Base-by-base conservation (phyloP, 2,888 invertebrate genomes). In the Neuroscelio doddi region DNA sequence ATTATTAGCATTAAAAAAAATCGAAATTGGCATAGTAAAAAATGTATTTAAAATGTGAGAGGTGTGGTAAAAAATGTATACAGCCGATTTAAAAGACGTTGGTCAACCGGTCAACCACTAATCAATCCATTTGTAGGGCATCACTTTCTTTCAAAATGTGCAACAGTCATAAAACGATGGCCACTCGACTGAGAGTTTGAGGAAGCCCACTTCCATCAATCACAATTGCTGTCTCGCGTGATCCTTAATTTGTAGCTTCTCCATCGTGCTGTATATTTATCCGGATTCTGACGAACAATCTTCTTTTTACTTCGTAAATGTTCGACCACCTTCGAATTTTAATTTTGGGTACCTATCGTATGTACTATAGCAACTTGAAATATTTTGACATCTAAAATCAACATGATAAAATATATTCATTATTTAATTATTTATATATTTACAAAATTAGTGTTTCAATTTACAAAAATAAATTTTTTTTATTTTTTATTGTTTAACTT, bases 171-270 rank as follows among this genome's bases (percentile, higher is more conserved):
- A 64, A 64, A 64, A 47, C 53, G 21, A 29, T 47, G 30, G 3
- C 41, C 30, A 55, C 32, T 55, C 63, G 27, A 17, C 21, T 12
- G 24, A 14, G 32, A 27, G 57, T 49, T 52, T 44, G 44, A 53
- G 55, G 41, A 64, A 64, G 50, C 58, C 44, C 42, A 32, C 36
- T 49, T 64, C 50, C 64, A 64, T 64, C 64, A 64, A 64, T 64
- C 64, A 64, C 58, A 64, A 58, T 64, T 58, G 64, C 49, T 58
- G 57, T 34, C 63, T 63, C 56, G 47, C 51, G 41, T 46, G 53
- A 47, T 53, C 58, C 50, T 36, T 64, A 64, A 64, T 58, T 64
- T 64, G 64, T 58, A 58, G 58, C 41, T 45, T 55, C 46, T 50
- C 41, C 32, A 50, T 58, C 41, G 45, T 30, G 55, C 39, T 44